Evolutionary conservation across 2,113 vertebrate genomes (phyloP), one percentile per base, ranked within the genome.

Genomic region (Trematocara stigmaticum): DNA sequence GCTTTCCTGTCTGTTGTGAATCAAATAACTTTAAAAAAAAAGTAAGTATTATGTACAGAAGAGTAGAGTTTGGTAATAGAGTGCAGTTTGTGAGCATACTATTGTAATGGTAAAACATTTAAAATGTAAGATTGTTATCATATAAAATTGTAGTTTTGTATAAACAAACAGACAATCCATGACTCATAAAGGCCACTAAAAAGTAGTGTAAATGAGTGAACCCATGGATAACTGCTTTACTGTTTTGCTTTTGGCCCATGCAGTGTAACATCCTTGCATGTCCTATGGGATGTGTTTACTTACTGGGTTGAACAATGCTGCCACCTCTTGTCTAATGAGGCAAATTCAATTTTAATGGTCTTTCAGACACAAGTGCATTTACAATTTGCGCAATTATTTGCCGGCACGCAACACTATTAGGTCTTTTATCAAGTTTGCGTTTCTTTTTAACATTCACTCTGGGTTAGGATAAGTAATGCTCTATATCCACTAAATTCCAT

Each of bases 271-370:
- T 76, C 71, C 23, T 49, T 59, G 40, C 29, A 2, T 2, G 10
- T 42, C 56, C 6, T 13, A 20, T 42, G 29, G 53, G 42, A 31
- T 31, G 12, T 79, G 11, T 53, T 84, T n/a, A 74, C 9, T 15
- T 84, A 29, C 80, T 87, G 56, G 2, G 59, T 85, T 91, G 83
- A 84, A 55, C 90, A 89, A 94, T 92, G 84, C 91, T 93, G 91
- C 94, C 92, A 93, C 89, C 87, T 94, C 61, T 84, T 94, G 93
- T 82, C 78, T 89, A 59, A 81, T 23, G 26, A 84, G 40, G 84
- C 52, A 88, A 89, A 81, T 81, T 45, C 52, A 76, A 6, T n/a
- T 20, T 64, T 10, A 10, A 13, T 9, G 6, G 47, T 29, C 84
- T 59, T 47, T 80, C 2, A 59, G 4, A 5, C 38, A 10, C n/a